A percentile compares a stretch with the other conserved stretches of the same genome.
These are phyloP conservation scores for Anthophora plumipes DNA, from an alignment of 2,888 invertebrate species.

Conservation along the genomic window DNA sequence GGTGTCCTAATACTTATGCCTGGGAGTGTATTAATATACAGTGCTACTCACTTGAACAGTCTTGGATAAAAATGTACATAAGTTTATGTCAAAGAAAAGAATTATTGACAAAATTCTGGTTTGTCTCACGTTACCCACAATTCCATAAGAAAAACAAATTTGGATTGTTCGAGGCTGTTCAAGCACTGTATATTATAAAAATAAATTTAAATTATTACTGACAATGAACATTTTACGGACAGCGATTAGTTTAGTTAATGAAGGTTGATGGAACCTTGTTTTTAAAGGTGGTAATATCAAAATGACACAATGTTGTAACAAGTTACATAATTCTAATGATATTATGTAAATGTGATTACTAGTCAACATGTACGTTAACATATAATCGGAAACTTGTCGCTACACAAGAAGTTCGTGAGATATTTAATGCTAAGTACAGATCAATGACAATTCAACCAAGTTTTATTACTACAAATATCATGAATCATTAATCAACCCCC, in stretches of 20 bases:
- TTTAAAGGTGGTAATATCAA: not conserved
- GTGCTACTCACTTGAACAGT: too few relatives aligned
- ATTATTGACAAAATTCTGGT: too few relatives aligned
- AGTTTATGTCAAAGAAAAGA: too few relatives aligned
- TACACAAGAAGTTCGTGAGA: conserved; percentile 18
- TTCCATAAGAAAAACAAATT: too few relatives aligned
- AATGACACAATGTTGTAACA: not conserved
- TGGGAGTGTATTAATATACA: too few relatives aligned
- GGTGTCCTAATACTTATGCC: too few relatives aligned
- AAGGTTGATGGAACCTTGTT: not conserved
- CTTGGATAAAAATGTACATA: too few relatives aligned
- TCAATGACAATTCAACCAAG: not conserved
- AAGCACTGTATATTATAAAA: too few relatives aligned
- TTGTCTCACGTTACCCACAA: too few relatives aligned
- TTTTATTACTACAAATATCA: not conserved
- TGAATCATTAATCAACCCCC: conserved; percentile 28
- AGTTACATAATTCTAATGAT: not conserved
- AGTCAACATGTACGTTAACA: not conserved
- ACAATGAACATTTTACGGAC: conserved; percentile 17
- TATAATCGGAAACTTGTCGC: not conserved
- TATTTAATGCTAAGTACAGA: not conserved
- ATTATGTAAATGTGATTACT: not conserved
- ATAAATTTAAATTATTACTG: not conserved
- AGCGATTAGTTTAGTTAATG: not conserved
- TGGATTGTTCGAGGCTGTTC: too few relatives aligned